Evolutionary conservation across 1,140 invertebrate species (phyloP).

Genomic region (Pygmarrhopalites habei): DNA sequence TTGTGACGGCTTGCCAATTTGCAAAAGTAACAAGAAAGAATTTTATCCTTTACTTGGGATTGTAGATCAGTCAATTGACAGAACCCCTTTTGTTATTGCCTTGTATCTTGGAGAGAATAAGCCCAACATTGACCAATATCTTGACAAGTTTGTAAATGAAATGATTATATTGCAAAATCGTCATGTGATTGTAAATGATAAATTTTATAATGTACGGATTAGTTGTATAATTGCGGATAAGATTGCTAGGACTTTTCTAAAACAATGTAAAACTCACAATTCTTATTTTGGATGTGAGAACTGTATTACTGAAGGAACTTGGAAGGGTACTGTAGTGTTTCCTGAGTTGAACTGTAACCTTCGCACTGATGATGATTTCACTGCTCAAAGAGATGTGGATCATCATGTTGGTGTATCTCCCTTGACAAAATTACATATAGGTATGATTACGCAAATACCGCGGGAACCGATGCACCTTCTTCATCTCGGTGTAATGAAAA

Average conservation of each 20-base stretch:
- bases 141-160: too few relatives aligned
- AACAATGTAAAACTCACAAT: slow-evolving; percentile 18
- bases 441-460: slow-evolving; percentile 40
- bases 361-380: slow-evolving; percentile 34
- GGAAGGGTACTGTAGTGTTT: slow-evolving; percentile 17
- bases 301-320: slow-evolving; percentile 16
- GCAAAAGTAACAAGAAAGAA: too few relatives aligned
- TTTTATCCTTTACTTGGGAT: too few relatives aligned
- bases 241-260: slow-evolving; percentile 31
- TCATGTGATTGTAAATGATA: too few relatives aligned
- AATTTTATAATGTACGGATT: too few relatives aligned
- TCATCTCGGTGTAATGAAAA: slow-evolving; percentile 41
- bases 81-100: too few relatives aligned
- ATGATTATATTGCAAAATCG: too few relatives aligned
- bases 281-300: slow-evolving; percentile 31
- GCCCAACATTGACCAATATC: too few relatives aligned
- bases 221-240: slow-evolving; percentile 30
- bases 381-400: slow-evolving; percentile 23
- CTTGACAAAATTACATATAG: slow-evolving; percentile 34
- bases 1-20: too few relatives aligned
- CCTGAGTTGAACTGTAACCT: background rate
- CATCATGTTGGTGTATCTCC: slow-evolving; percentile 35
- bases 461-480: slow-evolving; percentile 43
- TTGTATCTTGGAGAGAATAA: too few relatives aligned
- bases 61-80: too few relatives aligned